Conservation (phyloP, 2,888 invertebrate genomes). For the Gortyna flavago region DNA sequence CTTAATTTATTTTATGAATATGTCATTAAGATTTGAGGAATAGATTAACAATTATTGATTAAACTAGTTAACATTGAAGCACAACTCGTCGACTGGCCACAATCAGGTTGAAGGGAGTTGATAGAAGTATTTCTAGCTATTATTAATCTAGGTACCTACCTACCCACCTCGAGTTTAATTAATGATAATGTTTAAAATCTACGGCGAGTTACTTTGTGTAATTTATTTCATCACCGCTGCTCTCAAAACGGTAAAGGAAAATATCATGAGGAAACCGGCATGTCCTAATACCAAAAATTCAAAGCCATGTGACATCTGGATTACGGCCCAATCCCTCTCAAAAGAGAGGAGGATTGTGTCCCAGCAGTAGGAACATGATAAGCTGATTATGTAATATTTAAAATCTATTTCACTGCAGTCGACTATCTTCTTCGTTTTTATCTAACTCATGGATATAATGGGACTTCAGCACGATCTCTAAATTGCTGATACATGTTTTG, state of each 20-base stretch:
- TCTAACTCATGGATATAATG: neutral
- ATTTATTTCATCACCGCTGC: neutral
- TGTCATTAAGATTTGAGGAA: slow-evolving; percentile 64
- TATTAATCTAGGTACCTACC: neutral
- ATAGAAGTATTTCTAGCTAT: slow-evolving; percentile 20
- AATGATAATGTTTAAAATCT: neutral
- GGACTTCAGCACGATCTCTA: neutral
- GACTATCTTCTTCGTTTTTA: neutral
- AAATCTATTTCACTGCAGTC: neutral
- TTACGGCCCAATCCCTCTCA: neutral
- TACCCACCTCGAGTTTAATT: neutral
- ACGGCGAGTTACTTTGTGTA: neutral
- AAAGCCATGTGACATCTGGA: neutral
- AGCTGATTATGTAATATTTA: neutral
- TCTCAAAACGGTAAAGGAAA: neutral
- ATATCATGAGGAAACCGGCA: neutral
- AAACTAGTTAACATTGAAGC: slow-evolving; percentile 60
- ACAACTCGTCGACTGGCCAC: slow-evolving; percentile 35
- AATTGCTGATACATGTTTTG: neutral
- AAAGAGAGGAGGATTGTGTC: neutral
- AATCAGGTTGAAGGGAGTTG: slow-evolving; percentile 31
- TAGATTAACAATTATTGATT: slow-evolving; percentile 54
- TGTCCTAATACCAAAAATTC: neutral
- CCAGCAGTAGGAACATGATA: neutral
- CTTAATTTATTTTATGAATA: slow-evolving; percentile 56